Evolutionary conservation across 2,888 invertebrate species (phyloP), one percentile per base, ranked within the genome.

Genomic region (Uloborus plumipes): DNA sequence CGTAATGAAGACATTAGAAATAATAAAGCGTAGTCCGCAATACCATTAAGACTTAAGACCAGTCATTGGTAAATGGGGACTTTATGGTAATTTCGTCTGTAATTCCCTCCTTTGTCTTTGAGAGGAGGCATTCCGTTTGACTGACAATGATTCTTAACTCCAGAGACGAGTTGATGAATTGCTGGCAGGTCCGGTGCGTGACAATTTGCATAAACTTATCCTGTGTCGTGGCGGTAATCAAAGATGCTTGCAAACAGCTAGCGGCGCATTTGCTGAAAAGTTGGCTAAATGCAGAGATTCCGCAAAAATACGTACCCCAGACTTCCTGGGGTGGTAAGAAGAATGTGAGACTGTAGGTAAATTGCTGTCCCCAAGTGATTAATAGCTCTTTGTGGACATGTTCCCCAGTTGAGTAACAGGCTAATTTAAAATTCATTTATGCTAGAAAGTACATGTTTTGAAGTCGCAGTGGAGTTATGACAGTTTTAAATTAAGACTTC

Each of bases 1-100:
- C 64, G 75, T 49, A 79, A 80, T 73, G 73, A 69, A 80, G 80
- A 73, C 80, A 80, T 80, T 73, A 80, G 73, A 80, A 80, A 80
- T 80, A 80, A 80, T 80, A 80, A 80, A 80, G 80, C 69, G 80
- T 67, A 67, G 55, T 22, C 49, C 55, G 6, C 67, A 66, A 67
- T 31, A 62, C 67, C 65, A 55, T 77, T 65, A 77, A 65, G 77
- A 70, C 49, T 49, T 59, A 9, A 79, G 72, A 66, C 59, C 79
- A 71, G 79, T 79, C 79, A 79, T 79, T 72, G 73, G 61, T 39
- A 74, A 80, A 80, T 80, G 80, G 73, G 73, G 55, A 61, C 80
- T 80, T 80, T 80, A 80, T 80, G 80, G 80, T 80, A 80, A 80
- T 80, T 73, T n/a, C 69, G 15, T 51, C 64, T 61, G 61, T 73